These are phyloP conservation scores for Jacana jacana DNA, from an alignment of 2,113 vertebrate species.

Conservation along the genomic window DNA sequence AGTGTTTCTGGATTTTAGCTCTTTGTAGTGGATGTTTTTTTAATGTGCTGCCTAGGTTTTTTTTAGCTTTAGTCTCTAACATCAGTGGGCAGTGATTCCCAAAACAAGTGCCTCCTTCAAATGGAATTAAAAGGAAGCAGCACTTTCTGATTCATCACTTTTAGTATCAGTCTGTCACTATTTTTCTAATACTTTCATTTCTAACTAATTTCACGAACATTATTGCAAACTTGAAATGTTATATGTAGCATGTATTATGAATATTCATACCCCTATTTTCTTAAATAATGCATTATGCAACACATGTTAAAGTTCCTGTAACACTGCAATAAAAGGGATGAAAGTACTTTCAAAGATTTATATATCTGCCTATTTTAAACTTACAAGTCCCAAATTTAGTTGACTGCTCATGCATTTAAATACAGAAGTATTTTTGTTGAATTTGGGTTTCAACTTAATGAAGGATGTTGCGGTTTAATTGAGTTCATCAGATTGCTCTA, in stretches of 20 bases:
- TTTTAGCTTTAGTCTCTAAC: neutral
- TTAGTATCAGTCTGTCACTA: neutral
- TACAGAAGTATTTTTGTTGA: neutral
- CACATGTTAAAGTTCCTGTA: neutral
- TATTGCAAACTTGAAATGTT: neutral
- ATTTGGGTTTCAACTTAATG: neutral
- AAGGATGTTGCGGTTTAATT: neutral
- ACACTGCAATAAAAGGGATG: neutral
- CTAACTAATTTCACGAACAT: neutral
- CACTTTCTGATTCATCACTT: neutral
- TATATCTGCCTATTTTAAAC: neutral
- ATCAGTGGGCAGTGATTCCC: neutral
- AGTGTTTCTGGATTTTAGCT: neutral
- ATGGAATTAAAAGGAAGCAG: neutral
- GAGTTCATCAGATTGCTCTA: neutral
- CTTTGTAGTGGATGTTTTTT: neutral
- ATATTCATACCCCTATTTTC: neutral
- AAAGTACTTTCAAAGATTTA: neutral
- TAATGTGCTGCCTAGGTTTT: neutral
- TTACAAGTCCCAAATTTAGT: neutral
- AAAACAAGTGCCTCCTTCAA: neutral
- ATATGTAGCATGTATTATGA: neutral
- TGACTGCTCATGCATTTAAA: neutral
- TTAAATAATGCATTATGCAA: neutral
- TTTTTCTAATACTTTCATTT: neutral